Evolutionary conservation across 2,113 vertebrate species (phyloP), one percentile per base, ranked within the genome.

Genomic region (Anas platyrhynchos): DNA sequence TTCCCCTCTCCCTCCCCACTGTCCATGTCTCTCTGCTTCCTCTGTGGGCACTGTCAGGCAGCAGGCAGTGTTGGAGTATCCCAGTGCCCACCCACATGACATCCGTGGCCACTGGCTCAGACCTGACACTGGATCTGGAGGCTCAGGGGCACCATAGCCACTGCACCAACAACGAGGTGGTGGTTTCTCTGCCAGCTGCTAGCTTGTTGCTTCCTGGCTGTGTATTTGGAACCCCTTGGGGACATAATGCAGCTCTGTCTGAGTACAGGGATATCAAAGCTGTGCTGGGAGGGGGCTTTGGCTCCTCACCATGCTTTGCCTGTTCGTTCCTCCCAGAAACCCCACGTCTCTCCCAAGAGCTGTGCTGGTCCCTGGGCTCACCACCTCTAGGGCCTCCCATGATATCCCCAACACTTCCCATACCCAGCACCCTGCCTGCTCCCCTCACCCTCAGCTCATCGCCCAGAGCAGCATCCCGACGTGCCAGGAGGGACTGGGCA

Each of bases 81-180:
- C 13, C 2, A 12, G 36, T 55, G 27, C 13, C 31, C 43, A 50
- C 5, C 3, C 0, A 1, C 9, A 48, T n/a, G 21, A 13, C 17
- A 3, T 14, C 6, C 0, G 0, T 3, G 10, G 67, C 0, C 15
- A 6, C 36, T 31, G 34, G 59, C 27, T 43, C 29, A 9, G 55
- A 13, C 2, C 0, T 8, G 41, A 16, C 63, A 16, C 41, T 13
- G 59, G 29, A 48, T 32, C 6, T 5, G 54, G 32, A 62, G 22
- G 18, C 54, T 29, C n/a, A 0, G 20, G 50, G 17, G 22, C 85
- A 58, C 38, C 0, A 0, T 9, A 7, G 21, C 16, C 27, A 41
- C 54, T 17, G 6, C 0, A 0, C 46, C 26, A n/a, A 21, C 34
- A 72, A 38, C 20, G 52, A 1, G 54, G 12, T 7, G 7, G 32